Conservation (phyloP, 2,113 vertebrate species). For the Epinephelus moara region DNA sequence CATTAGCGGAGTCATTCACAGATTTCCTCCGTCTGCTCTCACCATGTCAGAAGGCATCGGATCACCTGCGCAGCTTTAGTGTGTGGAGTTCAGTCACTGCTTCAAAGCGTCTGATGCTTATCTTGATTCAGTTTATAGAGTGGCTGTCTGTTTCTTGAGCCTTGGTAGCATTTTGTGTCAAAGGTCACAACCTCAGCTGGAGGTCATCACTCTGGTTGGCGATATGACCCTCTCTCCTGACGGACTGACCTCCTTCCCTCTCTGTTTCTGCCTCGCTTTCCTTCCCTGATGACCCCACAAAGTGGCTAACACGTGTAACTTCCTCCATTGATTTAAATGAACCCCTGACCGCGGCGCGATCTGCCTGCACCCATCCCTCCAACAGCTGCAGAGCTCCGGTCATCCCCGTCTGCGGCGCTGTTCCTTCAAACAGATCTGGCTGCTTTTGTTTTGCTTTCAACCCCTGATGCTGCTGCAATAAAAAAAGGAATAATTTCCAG, state of each 20-base stretch:
- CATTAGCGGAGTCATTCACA: slow-evolving; percentile 46
- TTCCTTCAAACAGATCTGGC: slow-evolving; percentile 32
- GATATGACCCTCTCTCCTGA: slow-evolving; percentile 54
- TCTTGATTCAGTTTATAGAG: slow-evolving; percentile 35
- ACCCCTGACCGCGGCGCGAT: slow-evolving; percentile 22
- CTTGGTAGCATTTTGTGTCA: slow-evolving; percentile 47
- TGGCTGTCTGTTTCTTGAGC: slow-evolving; percentile 47
- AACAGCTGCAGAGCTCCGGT: neutral
- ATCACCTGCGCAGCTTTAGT: slow-evolving; percentile 21
- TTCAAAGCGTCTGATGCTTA: slow-evolving; percentile 37
- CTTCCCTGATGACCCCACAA: slow-evolving; percentile 41
- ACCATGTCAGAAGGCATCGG: neutral
- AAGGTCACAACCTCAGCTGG: slow-evolving; percentile 60
- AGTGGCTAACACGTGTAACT: slow-evolving; percentile 59
- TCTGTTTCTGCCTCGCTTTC: slow-evolving; percentile 14
- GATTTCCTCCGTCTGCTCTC: slow-evolving; percentile 24
- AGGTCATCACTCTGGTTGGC: slow-evolving; percentile 51
- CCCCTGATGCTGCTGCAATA: slow-evolving; percentile 55
- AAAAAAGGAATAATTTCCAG: slow-evolving; percentile 76
- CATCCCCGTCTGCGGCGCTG: neutral
- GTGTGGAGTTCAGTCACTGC: slow-evolving; percentile 7
- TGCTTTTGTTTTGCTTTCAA: slow-evolving; percentile 52
- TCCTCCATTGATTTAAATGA: slow-evolving; percentile 60
- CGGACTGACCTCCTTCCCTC: slow-evolving; percentile 19
- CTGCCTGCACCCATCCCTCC: neutral